Evolutionary conservation across 2,888 invertebrate species (phyloP).

Genomic region (Erebia ligea): DNA sequence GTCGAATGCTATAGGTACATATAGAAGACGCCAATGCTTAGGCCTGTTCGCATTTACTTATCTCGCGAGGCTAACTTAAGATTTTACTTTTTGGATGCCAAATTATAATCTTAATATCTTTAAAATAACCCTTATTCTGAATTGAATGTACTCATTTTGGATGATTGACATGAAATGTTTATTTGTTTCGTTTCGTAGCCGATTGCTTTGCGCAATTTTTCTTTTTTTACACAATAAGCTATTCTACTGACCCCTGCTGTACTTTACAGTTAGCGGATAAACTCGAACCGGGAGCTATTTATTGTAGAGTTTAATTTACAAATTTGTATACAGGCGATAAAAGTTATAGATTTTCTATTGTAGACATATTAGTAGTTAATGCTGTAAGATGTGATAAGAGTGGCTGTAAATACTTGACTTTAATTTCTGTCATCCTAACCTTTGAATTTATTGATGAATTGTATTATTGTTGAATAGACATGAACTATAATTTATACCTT

Average conservation of each 20-base stretch:
- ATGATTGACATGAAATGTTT: conserved; percentile 61
- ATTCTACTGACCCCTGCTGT: conserved; percentile 62
- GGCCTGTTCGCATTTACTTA: conserved; percentile 73
- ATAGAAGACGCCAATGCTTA: conserved; percentile 46
- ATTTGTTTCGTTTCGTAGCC: conserved; percentile 51
- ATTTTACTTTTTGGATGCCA: conserved; percentile 79
- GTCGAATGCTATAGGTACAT: conserved; percentile 25
- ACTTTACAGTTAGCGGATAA: conserved; percentile 57
- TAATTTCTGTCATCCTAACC: conserved; percentile 49
- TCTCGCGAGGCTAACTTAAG: conserved; percentile 62
- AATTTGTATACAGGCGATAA: conserved; percentile 74
- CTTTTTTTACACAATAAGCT: conserved; percentile 53
- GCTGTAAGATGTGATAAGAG: conserved; percentile 81
- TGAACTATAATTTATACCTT: conserved; percentile 11
- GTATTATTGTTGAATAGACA: conserved; percentile 45
- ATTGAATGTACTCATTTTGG: conserved; percentile 34
- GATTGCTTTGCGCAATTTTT: conserved; percentile 64
- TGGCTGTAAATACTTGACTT: conserved; percentile 76
- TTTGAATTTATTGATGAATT: conserved; percentile 49
- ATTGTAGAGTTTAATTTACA: conserved; percentile 71
- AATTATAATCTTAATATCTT: conserved; percentile 53
- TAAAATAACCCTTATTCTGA: conserved; percentile 31
- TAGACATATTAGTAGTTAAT: conserved; percentile 74
- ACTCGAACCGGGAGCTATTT: conserved; percentile 61
- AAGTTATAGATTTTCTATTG: conserved; percentile 80